A percentile compares a stretch with the other conserved stretches of the same genome.
Conservation (phyloP, 2,888 invertebrate species). For the Notocelia uddmanniana region DNA sequence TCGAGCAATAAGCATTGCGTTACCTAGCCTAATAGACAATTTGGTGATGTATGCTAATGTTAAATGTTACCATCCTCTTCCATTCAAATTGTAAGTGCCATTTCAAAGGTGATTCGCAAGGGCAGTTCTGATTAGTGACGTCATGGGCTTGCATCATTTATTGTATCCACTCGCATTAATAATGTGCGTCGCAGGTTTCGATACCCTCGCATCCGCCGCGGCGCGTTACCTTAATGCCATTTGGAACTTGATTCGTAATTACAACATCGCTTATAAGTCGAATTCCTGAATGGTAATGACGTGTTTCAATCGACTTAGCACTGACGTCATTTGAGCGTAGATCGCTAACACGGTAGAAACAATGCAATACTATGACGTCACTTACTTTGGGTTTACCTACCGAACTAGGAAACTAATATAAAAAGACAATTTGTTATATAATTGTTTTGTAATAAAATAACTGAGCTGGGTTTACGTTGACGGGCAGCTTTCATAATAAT, state of each 20-base stretch:
- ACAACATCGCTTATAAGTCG: slow-evolving; percentile 38
- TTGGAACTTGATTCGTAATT: slow-evolving; percentile 32
- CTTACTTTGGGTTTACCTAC: slow-evolving; percentile 8
- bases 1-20: slow-evolving; percentile 77
- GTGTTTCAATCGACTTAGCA: slow-evolving; percentile 38
- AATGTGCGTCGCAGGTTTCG: slow-evolving; percentile 13
- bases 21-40: slow-evolving; percentile 68
- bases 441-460: slow-evolving; percentile 13
- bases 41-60: slow-evolving; percentile 71
- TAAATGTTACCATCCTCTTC: slow-evolving; percentile 55
- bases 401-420: slow-evolving; percentile 27
- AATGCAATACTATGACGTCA: slow-evolving; percentile 28
- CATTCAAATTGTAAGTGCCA: slow-evolving; percentile 38
- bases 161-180: slow-evolving; percentile 14
- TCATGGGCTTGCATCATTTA: slow-evolving; percentile 40
- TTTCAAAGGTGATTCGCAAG: slow-evolving; percentile 43
- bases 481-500: not conserved
- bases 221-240: slow-evolving; percentile 35
- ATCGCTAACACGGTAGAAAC: not conserved
- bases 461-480: not conserved
- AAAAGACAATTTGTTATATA: slow-evolving; percentile 18
- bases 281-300: slow-evolving; percentile 45
- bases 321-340: slow-evolving; percentile 28
- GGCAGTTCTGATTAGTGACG: slow-evolving; percentile 36
- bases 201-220: slow-evolving; percentile 18